Percentiles rank a stretch among this genome's conserved stretches.
phyloP scores from a whole-genome alignment of 2,113 vertebrate genomes.

The Fulmarus glacialis region DNA sequence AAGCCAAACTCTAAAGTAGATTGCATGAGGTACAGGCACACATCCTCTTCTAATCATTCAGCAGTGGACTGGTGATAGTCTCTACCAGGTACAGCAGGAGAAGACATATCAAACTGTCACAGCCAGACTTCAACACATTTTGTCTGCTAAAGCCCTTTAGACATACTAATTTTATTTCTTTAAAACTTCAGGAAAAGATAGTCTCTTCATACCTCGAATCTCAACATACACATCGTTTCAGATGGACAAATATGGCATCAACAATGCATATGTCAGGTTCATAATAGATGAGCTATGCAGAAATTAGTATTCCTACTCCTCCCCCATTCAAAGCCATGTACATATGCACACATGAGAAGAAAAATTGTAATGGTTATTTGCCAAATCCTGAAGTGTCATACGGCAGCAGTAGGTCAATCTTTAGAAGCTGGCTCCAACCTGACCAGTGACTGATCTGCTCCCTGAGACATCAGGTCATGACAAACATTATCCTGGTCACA shows the following conservation, averaged over 20 bases:
- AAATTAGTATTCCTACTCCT: background rate
- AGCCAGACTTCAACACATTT: background rate
- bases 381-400: background rate
- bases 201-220: background rate
- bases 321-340: background rate
- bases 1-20: background rate
- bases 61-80: background rate
- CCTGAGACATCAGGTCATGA: background rate
- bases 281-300: background rate
- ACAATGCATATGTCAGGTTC: background rate
- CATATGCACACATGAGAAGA: fast-evolving
- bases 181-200: background rate
- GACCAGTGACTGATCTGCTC: background rate
- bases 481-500: background rate
- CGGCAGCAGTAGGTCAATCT: background rate
- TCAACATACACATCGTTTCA: background rate
- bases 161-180: background rate
- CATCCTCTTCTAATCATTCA: background rate
- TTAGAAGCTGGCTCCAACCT: background rate
- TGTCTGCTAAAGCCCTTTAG: background rate
- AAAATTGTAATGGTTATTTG: background rate
- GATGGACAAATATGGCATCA: background rate
- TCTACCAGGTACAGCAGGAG: background rate
- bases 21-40: background rate
- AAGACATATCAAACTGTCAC: background rate